These are phyloP conservation scores for Barnardius zonarius DNA, from an alignment of 2,113 vertebrate species.

Conservation along the genomic window DNA sequence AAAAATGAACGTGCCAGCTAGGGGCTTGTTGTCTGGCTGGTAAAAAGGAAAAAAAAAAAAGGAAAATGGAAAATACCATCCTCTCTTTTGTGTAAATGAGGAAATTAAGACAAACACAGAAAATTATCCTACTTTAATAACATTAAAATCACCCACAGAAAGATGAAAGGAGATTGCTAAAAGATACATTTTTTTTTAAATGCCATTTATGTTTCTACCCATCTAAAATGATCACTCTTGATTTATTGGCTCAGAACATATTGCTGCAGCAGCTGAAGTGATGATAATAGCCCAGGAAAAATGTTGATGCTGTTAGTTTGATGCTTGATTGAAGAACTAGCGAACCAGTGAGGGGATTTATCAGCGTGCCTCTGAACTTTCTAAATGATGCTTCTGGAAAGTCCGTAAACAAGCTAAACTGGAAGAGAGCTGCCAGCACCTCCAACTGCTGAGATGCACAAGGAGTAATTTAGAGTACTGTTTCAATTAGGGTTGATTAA, in stretches of 20 bases:
- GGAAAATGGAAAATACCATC: not conserved
- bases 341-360: constrained; percentile 67
- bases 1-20: not conserved
- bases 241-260: constrained; percentile 67
- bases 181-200: constrained; percentile 42
- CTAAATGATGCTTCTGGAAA: constrained; percentile 68
- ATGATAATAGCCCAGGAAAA: constrained; percentile 75
- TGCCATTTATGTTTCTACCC: constrained; percentile 56
- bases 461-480: not conserved
- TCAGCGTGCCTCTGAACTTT: constrained; percentile 67
- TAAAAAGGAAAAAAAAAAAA: not conserved
- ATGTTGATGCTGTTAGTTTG: constrained; percentile 71
- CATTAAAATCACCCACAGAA: not conserved
- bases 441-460: constrained; percentile 33
- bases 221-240: constrained; percentile 59
- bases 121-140: not conserved
- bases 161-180: not conserved
- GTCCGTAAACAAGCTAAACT: constrained; percentile 52
- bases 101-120: not conserved
- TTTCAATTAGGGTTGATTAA: constrained; percentile 59
- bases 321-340: constrained; percentile 70
- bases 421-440: constrained; percentile 13
- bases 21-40: not conserved
- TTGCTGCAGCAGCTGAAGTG: constrained; percentile 69
- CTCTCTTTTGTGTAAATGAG: not conserved